Percentiles rank a stretch among this genome's conserved stretches.
phyloP scores from a whole-genome alignment of 2,113 vertebrate genomes.

The Oceanites oceanicus region DNA sequence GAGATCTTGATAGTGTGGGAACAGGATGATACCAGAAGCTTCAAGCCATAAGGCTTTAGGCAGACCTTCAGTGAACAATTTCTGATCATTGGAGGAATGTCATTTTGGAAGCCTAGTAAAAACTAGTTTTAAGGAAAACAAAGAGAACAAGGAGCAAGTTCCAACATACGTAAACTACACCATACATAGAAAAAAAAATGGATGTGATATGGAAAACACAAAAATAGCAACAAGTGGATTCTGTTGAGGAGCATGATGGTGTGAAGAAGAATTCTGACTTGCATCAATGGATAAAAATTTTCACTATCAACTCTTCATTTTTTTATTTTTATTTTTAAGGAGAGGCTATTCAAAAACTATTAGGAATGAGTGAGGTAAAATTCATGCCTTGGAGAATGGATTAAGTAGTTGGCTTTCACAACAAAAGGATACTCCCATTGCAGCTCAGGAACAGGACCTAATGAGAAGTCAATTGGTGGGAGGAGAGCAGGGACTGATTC shows the following conservation, averaged over 20 bases:
- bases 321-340: neutral
- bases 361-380: neutral
- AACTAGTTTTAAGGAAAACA: neutral
- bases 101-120: neutral
- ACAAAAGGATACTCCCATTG: neutral
- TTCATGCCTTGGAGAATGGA: neutral
- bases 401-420: neutral
- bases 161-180: neutral
- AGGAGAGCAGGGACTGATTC: neutral
- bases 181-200: neutral
- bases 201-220: neutral
- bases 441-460: neutral
- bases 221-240: neutral
- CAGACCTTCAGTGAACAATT: neutral
- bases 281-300: neutral
- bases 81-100: neutral
- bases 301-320: neutral
- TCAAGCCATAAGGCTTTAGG: neutral
- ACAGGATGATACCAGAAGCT: neutral
- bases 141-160: neutral
- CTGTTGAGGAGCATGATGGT: neutral
- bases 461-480: neutral
- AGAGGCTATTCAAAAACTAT: neutral
- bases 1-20: neutral
- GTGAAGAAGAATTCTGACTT: neutral